Evolutionary conservation across 1,140 invertebrate species (phyloP).

Genomic region (Nephila pilipes): DNA sequence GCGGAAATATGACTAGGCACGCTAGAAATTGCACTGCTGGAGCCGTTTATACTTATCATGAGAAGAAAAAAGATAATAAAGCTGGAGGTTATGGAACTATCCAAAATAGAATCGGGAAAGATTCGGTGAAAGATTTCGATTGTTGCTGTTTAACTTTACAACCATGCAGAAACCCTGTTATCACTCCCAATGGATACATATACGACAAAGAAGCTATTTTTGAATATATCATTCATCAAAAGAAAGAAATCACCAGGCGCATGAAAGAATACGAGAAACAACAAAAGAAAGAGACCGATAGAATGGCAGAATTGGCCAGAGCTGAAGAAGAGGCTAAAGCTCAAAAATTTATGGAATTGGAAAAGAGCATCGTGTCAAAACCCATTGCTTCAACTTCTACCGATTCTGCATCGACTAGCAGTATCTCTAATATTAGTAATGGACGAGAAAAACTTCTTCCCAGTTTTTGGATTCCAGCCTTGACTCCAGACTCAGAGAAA

Average conservation of each 20-base stretch:
- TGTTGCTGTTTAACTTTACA: slow-evolving; percentile 98
- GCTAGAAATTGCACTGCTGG: slow-evolving; percentile 98
- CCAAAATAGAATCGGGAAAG: slow-evolving; percentile 91
- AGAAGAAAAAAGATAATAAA: slow-evolving; percentile 97
- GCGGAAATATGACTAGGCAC: slow-evolving; percentile 92
- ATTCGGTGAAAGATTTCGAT: slow-evolving; percentile 99
- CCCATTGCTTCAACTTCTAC: slow-evolving; percentile 80
- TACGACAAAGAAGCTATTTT: slow-evolving; percentile 99
- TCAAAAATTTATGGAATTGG: slow-evolving; percentile 88
- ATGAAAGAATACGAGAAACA: slow-evolving; percentile 97
- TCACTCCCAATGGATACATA: slow-evolving; percentile 95
- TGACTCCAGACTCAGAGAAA: slow-evolving; percentile 92
- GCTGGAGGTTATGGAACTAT: slow-evolving; percentile 85
- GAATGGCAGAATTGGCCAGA: slow-evolving; percentile 85
- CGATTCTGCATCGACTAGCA: slow-evolving; percentile 46
- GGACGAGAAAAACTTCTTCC: slow-evolving; percentile 89
- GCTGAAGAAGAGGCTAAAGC: slow-evolving; percentile 88
- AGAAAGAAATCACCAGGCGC: slow-evolving; percentile 93
- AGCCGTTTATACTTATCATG: slow-evolving; percentile 98
- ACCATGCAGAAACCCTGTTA: slow-evolving; percentile 94
- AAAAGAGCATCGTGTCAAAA: slow-evolving; percentile 83
- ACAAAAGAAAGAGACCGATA: slow-evolving; percentile 84
- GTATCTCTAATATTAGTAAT: slow-evolving; percentile 88
- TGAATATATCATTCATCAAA: slow-evolving; percentile 97
- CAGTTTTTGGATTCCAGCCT: slow-evolving; percentile 98